A percentile compares a stretch with the other conserved stretches of the same genome.
Conservation (phyloP, 2,888 invertebrate genomes). For the Aphidius colemani region DNA sequence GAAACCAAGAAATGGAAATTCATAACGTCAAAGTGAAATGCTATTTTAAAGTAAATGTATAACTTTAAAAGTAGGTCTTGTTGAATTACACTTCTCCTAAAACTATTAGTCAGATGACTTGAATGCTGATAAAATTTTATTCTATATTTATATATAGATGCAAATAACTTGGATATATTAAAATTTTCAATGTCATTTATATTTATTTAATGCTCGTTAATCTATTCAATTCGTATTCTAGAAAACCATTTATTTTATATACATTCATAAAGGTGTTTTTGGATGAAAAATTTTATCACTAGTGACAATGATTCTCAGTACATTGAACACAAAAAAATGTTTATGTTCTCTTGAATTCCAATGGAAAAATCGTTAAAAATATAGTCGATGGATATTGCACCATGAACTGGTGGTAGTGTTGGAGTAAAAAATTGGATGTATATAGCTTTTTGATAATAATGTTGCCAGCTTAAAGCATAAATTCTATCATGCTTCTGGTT, state of each 20-base stretch:
- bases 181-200: no score
- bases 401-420: no score
- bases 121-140: background rate
- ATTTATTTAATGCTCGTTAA: no score
- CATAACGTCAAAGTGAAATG: slow-evolving; percentile 39
- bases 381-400: no score
- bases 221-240: background rate
- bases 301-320: slow-evolving; percentile 18
- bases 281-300: slow-evolving; percentile 7
- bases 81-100: no score
- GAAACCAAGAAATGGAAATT: slow-evolving; percentile 41
- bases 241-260: no score
- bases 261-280: background rate
- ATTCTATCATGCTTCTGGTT: slow-evolving; percentile 8
- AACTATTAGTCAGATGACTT: no score
- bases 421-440: no score
- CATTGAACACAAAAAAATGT: slow-evolving; percentile 16
- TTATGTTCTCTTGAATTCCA: background rate
- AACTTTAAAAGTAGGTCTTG: no score
- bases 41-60: no score
- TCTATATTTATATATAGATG: background rate
- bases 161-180: background rate
- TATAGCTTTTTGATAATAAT: no score
- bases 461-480: background rate
- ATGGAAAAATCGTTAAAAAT: no score